These are phyloP conservation scores for Pipa parva DNA, from an alignment of 2,113 vertebrate species.

Conservation along the genomic window DNA sequence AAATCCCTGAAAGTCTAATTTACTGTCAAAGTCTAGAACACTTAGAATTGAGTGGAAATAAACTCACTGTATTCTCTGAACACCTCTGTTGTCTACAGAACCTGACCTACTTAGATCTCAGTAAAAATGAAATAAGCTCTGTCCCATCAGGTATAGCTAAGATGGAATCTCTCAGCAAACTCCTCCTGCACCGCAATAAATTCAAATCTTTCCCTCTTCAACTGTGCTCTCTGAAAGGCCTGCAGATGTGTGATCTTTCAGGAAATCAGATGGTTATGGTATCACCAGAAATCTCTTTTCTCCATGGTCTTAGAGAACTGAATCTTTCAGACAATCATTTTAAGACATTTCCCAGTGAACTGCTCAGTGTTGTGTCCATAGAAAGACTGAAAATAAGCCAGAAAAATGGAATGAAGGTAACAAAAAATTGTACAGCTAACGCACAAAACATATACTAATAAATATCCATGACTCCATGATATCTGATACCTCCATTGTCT, in stretches of 20 bases:
- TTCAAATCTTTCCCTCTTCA: constrained; percentile 55
- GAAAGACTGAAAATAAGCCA: constrained; percentile 52
- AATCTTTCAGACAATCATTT: constrained; percentile 60
- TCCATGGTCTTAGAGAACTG: constrained; percentile 55
- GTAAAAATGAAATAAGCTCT: constrained; percentile 54
- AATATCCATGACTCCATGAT: no score
- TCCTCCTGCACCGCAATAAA: constrained; percentile 54
- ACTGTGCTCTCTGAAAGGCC: constrained; percentile 52
- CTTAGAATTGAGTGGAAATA: constrained; percentile 53
- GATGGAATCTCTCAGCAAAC: constrained; percentile 50
- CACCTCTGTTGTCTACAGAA: constrained; percentile 51
- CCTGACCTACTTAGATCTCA: constrained; percentile 52
- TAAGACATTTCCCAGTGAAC: constrained; percentile 57
- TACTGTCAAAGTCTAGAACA: constrained; percentile 47
- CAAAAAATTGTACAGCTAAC: no score
- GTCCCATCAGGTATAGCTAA: constrained; percentile 44
- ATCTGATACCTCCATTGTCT: no score
- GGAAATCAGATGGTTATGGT: constrained; percentile 56
- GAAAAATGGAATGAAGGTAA: constrained; percentile 58
- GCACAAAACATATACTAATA: no score
- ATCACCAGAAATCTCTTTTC: constrained; percentile 47
- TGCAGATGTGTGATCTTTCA: constrained; percentile 55
- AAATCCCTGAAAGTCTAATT: constrained; percentile 51
- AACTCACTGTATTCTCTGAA: constrained; percentile 46
- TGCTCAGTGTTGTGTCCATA: constrained; percentile 50